A percentile compares a stretch with the other conserved stretches of the same genome.
These are phyloP conservation scores for Pseudocheirus occidentalis DNA, from an alignment of 2,797 vertebrate genomes.

Conservation along the genomic window DNA sequence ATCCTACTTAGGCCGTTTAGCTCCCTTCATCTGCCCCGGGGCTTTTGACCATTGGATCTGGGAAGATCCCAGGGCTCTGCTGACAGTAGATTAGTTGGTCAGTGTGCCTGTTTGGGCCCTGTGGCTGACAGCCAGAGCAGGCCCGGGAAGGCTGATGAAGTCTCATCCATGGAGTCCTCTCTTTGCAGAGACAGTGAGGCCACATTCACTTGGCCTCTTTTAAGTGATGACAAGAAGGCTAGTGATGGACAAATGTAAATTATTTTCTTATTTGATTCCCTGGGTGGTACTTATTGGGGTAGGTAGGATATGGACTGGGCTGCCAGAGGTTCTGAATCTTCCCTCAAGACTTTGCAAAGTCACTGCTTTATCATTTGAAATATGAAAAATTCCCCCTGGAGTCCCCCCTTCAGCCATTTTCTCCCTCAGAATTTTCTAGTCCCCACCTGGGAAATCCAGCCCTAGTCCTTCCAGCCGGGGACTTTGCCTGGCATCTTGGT, in stretches of 20 bases:
- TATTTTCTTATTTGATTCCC: not conserved
- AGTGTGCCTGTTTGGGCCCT: not conserved
- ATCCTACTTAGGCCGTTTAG: fast-evolving
- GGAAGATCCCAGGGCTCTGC: not conserved
- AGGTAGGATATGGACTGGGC: not conserved
- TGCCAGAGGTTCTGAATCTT: not conserved
- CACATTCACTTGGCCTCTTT: not conserved
- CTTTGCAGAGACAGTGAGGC: not conserved
- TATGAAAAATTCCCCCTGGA: too few species aligned
- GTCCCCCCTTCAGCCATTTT: not conserved
- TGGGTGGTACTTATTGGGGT: not conserved
- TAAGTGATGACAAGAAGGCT: not conserved
- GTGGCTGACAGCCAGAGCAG: not conserved
- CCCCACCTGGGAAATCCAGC: not conserved
- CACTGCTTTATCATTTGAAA: not conserved
- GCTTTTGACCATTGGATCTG: not conserved
- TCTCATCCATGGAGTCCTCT: not conserved
- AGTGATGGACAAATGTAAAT: not conserved
- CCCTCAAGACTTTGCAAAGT: not conserved
- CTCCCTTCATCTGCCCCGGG: fast-evolving
- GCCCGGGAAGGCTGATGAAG: not conserved
- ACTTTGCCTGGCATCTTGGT: too few species aligned
- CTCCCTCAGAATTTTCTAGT: not conserved
- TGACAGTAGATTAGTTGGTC: not conserved
- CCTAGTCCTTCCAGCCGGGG: not conserved